A percentile compares a stretch with the other conserved stretches of the same genome.
Evolutionary conservation across 2,113 vertebrate species (phyloP).

Genomic region (Gobiocypris rarus): DNA sequence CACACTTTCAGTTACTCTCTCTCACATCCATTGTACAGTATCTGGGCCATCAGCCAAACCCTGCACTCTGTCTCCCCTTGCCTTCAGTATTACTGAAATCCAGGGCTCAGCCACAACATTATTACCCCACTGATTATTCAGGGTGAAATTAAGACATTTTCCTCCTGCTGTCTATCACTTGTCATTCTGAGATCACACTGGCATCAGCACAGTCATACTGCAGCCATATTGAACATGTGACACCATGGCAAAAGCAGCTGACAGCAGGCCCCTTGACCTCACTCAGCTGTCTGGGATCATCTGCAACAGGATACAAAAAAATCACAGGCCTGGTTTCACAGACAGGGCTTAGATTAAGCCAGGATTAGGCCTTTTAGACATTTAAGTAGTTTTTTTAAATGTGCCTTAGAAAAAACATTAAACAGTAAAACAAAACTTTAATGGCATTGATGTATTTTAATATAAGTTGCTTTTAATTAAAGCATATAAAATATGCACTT

Average conservation of each 20-base stretch:
- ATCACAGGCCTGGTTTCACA: not conserved
- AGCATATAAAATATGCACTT: no score
- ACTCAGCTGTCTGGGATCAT: slow-evolving; percentile 23
- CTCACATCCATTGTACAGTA: not conserved
- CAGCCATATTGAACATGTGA: slow-evolving; percentile 28
- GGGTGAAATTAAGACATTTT: not conserved
- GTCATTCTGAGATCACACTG: not conserved
- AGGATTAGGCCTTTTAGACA: no score
- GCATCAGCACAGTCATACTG: not conserved
- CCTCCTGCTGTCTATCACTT: not conserved
- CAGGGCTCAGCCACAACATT: not conserved
- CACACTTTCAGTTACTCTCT: not conserved
- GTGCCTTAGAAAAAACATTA: no score
- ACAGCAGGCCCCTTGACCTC: slow-evolving; percentile 20
- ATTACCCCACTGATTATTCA: not conserved
- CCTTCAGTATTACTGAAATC: not conserved
- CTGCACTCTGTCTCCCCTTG: not conserved
- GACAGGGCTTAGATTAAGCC: no score
- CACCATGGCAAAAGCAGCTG: slow-evolving; percentile 14
- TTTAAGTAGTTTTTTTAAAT: no score
- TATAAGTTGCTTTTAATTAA: no score
- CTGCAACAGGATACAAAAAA: not conserved
- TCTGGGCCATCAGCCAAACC: not conserved
- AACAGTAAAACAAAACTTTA: no score
- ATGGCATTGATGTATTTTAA: no score